Evolutionary conservation across 23 tunicate genomes (phyloP).

Genomic region (Corella eumyota): DNA sequence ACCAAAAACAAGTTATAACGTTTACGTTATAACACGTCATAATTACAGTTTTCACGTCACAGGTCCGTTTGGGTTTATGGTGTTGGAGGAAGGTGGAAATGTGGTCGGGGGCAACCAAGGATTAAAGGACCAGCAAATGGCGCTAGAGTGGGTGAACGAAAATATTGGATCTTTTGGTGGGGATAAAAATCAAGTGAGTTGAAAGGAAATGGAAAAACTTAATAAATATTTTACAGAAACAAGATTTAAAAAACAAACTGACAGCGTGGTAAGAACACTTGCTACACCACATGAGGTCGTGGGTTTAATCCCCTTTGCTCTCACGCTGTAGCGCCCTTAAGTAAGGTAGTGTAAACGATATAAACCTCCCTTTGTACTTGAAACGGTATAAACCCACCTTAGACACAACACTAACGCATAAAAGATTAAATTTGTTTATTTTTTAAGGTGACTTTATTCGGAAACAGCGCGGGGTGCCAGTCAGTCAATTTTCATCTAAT

Average conservation of each 20-base stretch:
- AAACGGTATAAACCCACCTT: not conserved
- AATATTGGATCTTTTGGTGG: slow-evolving; percentile 44
- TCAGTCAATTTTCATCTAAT: slow-evolving; percentile 18
- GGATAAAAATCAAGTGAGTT: slow-evolving; percentile 9
- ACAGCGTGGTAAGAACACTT: too few relatives aligned
- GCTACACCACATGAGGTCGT: too few relatives aligned
- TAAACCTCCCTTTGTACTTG: not conserved
- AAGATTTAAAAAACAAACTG: not conserved
- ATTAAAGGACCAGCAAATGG: slow-evolving; percentile 40
- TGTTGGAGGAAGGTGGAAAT: slow-evolving; percentile 3
- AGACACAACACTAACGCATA: not conserved
- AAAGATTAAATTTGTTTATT: too few relatives aligned
- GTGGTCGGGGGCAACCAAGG: slow-evolving; percentile 26
- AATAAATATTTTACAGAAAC: not conserved
- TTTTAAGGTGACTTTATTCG: slow-evolving; percentile 41
- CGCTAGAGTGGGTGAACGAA: slow-evolving; percentile 34
- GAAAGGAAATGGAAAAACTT: not conserved
- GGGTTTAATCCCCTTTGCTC: too few relatives aligned
- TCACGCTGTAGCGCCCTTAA: too few relatives aligned
- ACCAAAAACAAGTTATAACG: too few relatives aligned
- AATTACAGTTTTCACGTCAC: too few relatives aligned
- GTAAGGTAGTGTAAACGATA: not conserved
- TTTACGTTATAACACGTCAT: not conserved
- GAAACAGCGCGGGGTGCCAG: slow-evolving; percentile 39
- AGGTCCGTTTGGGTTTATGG: slow-evolving; percentile 49